Percentiles rank a stretch among this genome's conserved stretches.
These are phyloP conservation scores for Eublepharis macularius DNA, from an alignment of 2,113 vertebrate species.

Conservation along the genomic window DNA sequence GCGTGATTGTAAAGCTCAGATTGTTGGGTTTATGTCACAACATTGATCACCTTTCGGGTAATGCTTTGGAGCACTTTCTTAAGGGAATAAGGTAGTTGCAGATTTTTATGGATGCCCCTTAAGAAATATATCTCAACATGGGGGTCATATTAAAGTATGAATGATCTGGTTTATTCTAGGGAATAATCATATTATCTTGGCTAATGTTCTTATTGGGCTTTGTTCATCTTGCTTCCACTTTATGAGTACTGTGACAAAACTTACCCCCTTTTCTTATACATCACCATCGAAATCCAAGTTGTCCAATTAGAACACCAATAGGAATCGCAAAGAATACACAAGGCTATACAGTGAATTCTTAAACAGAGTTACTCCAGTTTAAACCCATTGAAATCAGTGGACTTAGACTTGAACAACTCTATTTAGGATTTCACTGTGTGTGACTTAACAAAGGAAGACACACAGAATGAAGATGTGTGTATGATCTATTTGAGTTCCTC, in stretches of 20 bases:
- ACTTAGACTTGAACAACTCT: too few relatives aligned
- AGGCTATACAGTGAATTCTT: constrained; percentile 23
- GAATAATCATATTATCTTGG: background rate
- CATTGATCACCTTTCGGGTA: constrained; percentile 7
- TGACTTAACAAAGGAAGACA: too few relatives aligned
- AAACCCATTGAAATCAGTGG: too few relatives aligned
- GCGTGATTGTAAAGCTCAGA: constrained; percentile 26
- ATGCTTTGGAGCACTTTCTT: constrained; percentile 18
- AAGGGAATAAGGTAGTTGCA: background rate
- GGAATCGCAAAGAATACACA: background rate
- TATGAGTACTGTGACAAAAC: too few relatives aligned
- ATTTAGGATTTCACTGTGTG: too few relatives aligned
- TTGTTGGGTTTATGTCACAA: constrained; percentile 6
- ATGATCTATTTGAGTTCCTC: background rate
- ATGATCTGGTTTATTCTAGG: constrained; percentile 24
- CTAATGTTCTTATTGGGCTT: too few relatives aligned
- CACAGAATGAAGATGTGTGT: background rate
- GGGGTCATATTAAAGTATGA: background rate
- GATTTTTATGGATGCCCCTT: constrained; percentile 32
- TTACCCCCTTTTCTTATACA: too few relatives aligned
- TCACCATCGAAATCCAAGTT: too few relatives aligned
- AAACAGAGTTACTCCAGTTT: background rate
- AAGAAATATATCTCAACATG: constrained; percentile 18
- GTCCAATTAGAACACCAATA: too few relatives aligned
- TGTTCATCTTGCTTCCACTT: too few relatives aligned